Percentiles rank a stretch among this genome's conserved stretches.
Conservation (phyloP, 2,113 vertebrate species). For the Zosterops pallidus region DNA sequence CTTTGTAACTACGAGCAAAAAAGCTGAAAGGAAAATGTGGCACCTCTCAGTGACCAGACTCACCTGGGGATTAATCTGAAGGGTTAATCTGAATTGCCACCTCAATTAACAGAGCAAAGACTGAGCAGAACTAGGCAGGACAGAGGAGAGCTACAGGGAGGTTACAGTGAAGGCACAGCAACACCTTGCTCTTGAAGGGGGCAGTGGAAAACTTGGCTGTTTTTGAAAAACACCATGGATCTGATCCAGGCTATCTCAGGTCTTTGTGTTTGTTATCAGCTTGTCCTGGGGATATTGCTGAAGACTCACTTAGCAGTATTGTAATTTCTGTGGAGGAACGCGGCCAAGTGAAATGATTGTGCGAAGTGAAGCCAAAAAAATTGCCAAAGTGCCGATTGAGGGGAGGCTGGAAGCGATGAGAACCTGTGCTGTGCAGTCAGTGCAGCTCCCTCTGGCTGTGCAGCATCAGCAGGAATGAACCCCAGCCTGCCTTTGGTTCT, state of each 20-base stretch:
- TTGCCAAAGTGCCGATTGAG: neutral
- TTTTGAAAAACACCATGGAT: neutral
- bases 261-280: neutral
- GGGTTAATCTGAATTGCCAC: neutral
- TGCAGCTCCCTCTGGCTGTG: neutral
- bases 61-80: neutral
- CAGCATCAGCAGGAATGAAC: slow-evolving; percentile 9
- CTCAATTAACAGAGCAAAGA: neutral
- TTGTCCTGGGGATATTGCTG: neutral
- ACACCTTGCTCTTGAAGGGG: neutral
- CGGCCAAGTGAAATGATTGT: neutral
- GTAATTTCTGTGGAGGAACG: neutral
- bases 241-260: neutral
- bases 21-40: neutral
- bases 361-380: neutral
- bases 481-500: neutral
- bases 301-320: neutral
- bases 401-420: neutral
- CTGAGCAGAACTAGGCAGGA: neutral
- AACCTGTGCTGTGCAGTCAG: neutral
- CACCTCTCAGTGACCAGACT: neutral
- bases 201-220: neutral
- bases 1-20: neutral
- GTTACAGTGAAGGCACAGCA: neutral
- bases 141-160: neutral